Conservation (phyloP, 2,888 invertebrate genomes). For the Aporophyla nigra region DNA sequence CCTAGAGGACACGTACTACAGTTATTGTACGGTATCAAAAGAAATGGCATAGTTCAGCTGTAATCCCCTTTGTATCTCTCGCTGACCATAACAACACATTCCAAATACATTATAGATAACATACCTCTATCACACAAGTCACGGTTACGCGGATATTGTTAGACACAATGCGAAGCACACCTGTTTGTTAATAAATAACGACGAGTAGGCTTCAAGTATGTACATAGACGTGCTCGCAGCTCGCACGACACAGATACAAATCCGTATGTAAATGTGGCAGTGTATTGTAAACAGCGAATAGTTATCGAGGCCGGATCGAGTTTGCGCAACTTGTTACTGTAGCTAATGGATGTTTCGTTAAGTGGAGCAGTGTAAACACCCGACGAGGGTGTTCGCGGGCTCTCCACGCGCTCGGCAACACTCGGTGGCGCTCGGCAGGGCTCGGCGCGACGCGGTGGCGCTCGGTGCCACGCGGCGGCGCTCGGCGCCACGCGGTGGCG, state of each 20-base stretch:
- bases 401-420: constrained; percentile 35
- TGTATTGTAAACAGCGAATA: constrained; percentile 60
- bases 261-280: constrained; percentile 61
- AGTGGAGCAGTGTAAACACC: constrained; percentile 63
- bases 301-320: constrained; percentile 59
- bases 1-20: constrained; percentile 51
- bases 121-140: constrained; percentile 46
- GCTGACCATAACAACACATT: constrained; percentile 57
- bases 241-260: constrained; percentile 41
- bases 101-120: constrained; percentile 59
- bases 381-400: constrained; percentile 39
- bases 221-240: constrained; percentile 38
- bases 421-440: constrained; percentile 25
- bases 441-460: constrained; percentile 28
- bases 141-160: constrained; percentile 31
- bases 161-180: constrained; percentile 47
- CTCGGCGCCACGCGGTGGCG: constrained; percentile 25
- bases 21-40: constrained; percentile 65
- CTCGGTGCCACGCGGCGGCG: constrained; percentile 23
- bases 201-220: constrained; percentile 45
- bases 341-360: constrained; percentile 67
- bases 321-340: constrained; percentile 61
- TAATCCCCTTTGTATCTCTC: constrained; percentile 53
- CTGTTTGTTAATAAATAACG: constrained; percentile 61
- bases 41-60: constrained; percentile 60